A percentile compares a stretch with the other conserved stretches of the same genome.
These are phyloP conservation scores for Drosophila cyrtoloma DNA, from an alignment of 2,888 invertebrate species.

Conservation along the genomic window DNA sequence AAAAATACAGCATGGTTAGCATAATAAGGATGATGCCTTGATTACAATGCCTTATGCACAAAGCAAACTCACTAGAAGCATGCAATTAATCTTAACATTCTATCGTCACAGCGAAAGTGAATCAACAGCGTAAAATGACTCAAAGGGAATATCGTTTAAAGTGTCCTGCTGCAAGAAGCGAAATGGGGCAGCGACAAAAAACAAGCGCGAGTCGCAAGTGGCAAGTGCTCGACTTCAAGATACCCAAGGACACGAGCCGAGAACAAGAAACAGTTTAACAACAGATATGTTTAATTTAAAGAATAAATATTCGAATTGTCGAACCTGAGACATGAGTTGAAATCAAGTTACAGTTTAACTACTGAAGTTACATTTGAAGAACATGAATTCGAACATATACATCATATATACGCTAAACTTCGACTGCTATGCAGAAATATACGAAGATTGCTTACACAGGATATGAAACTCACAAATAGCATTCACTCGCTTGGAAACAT, in stretches of 20 bases:
- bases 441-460: background rate
- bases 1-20: slow-evolving; percentile 4
- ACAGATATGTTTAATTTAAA: background rate
- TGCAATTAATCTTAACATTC: background rate
- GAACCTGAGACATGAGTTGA: background rate
- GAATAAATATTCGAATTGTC: background rate
- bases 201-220: too few species aligned
- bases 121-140: slow-evolving; percentile 17
- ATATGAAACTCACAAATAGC: background rate
- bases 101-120: background rate
- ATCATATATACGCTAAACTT: background rate
- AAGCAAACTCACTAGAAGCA: background rate
- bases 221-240: background rate
- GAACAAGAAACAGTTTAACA: background rate
- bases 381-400: background rate
- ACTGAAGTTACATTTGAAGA: background rate
- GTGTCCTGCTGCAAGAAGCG: background rate
- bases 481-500: background rate
- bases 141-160: slow-evolving; percentile 1
- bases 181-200: background rate
- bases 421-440: background rate
- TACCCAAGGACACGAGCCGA: background rate
- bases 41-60: background rate
- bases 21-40: background rate
- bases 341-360: background rate